Base-by-base conservation (phyloP, 2,113 vertebrate genomes). In the Cyprinodon brontotheroides region DNA sequence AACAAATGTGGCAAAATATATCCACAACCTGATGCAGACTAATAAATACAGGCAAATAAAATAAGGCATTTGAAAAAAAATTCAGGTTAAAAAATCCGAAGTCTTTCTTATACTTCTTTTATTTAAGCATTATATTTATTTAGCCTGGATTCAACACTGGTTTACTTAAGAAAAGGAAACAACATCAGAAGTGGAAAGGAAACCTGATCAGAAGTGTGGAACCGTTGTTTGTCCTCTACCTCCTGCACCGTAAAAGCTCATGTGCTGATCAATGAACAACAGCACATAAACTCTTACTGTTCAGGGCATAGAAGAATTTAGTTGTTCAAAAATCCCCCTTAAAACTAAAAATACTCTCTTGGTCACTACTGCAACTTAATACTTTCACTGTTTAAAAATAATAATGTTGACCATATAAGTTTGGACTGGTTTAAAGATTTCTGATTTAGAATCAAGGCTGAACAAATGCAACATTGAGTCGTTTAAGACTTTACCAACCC, bases 271-370 rank as follows among this genome's bases (percentile, higher is more conserved):
- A 61, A 80, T 68, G 67, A 80, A 72, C 74, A 86, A 83, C 93
- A 94, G 93, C 93, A 94, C 92, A 93, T 93, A 93, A 94, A 94
- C 93, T 94, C 93, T 94, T 95, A 93, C 92, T 94, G 94, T 94
- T 93, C 85, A 88, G 87, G 91, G 92, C 85, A 67, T 85, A 90
- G 79, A 88, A 81, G 79, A 50, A 29, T 29, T 59, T 29, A 14
- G 38, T 37, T 71, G 12, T 13, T 13, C n/a, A 4, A 29, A 10
- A 13, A 39, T 40, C 37, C 20, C 13, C n/a, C 50, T 57, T 3
- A 57, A 57, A 57, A 57, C 1, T 14, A 57, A 5, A 7, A 57
- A 57, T 53, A 53, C 48, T 53, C n/a, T 9, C 20, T 4, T n/a
- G 17, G 9, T 57, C 17, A 15, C n/a, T n/a, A 7, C 2, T 17